Evolutionary conservation across 2,888 invertebrate genomes (phyloP).

Genomic region (Pteria penguin): DNA sequence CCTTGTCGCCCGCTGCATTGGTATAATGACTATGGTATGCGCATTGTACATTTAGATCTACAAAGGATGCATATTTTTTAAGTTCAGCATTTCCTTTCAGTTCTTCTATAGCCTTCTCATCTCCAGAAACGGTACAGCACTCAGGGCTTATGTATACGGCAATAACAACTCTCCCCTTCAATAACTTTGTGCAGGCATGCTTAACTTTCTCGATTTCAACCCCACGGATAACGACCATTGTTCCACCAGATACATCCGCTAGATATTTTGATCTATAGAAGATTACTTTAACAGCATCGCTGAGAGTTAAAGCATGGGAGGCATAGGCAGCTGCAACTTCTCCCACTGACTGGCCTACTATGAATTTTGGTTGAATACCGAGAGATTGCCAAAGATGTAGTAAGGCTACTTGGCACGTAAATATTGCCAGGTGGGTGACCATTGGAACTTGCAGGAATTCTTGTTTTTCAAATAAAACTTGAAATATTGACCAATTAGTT

Average conservation of each 20-base stretch:
- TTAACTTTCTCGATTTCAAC: conserved; percentile 44
- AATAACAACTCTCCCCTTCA: conserved; percentile 39
- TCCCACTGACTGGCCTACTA: conserved; percentile 69
- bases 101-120: conserved; percentile 40
- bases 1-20: conserved; percentile 34
- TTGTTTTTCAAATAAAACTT: conserved; percentile 40
- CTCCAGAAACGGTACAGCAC: conserved; percentile 58
- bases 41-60: conserved; percentile 50
- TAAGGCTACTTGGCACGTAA: conserved; percentile 62
- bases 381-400: conserved; percentile 51
- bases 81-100: conserved; percentile 42
- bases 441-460: conserved; percentile 52
- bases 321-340: conserved; percentile 66
- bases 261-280: conserved; percentile 58
- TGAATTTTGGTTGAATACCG: conserved; percentile 55
- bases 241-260: conserved; percentile 53
- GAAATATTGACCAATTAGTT: conserved; percentile 48
- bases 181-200: conserved; percentile 26
- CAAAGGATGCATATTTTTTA: not conserved
- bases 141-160: conserved; percentile 54
- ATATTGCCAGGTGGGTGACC: conserved; percentile 61
- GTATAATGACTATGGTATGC: conserved; percentile 62
- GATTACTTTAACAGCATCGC: conserved; percentile 62
- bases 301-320: conserved; percentile 50
- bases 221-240: conserved; percentile 62